Percentiles rank a stretch among this genome's conserved stretches.
phyloP scores from a whole-genome alignment of 2,797 vertebrate species.

The Trachurus trachurus region DNA sequence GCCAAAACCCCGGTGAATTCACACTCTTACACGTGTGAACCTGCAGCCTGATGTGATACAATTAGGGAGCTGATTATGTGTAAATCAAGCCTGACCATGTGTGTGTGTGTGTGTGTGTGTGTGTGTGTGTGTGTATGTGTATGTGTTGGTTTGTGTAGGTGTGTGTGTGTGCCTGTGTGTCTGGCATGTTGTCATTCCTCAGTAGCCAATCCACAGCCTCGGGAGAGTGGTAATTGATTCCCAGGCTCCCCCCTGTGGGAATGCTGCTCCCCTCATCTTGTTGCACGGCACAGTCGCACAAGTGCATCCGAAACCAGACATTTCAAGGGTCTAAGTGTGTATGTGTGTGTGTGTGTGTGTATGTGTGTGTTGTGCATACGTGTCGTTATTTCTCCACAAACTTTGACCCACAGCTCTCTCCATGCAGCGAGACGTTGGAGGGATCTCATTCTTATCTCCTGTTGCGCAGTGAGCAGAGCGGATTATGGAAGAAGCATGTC shows the following conservation, averaged over 20 bases:
- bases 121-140: conserved; percentile 43
- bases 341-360: conserved; percentile 27
- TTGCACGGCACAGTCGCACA: conserved; percentile 87
- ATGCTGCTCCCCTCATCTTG: conserved; percentile 86
- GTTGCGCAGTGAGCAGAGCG: conserved; percentile 78
- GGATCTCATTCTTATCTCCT: conserved; percentile 88
- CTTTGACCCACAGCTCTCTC: conserved; percentile 91
- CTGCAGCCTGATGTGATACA: conserved; percentile 79
- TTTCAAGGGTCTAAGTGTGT: conserved; percentile 78
- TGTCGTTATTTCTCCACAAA: conserved; percentile 91
- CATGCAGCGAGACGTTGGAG: conserved; percentile 89
- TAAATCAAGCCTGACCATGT: conserved; percentile 74
- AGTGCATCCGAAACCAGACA: conserved; percentile 87
- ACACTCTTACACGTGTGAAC: conserved; percentile 58
- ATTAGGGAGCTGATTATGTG: conserved; percentile 92
- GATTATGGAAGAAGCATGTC: conserved; percentile 79
- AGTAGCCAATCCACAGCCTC: conserved; percentile 92
- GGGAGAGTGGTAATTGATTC: conserved; percentile 97
- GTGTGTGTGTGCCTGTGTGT: conserved; percentile 35
- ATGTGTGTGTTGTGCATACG: conserved; percentile 74
- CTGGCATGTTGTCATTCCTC: conserved; percentile 94
- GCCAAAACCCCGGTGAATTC: conserved; percentile 78
- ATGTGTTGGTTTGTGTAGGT: no score
- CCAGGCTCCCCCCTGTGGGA: conserved; percentile 89
- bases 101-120: no score